Evolutionary conservation across 35 echinoderm and acorn worm species (phyloP), one percentile per base, ranked within the genome.

Genomic region (Lytechinus variegatus): DNA sequence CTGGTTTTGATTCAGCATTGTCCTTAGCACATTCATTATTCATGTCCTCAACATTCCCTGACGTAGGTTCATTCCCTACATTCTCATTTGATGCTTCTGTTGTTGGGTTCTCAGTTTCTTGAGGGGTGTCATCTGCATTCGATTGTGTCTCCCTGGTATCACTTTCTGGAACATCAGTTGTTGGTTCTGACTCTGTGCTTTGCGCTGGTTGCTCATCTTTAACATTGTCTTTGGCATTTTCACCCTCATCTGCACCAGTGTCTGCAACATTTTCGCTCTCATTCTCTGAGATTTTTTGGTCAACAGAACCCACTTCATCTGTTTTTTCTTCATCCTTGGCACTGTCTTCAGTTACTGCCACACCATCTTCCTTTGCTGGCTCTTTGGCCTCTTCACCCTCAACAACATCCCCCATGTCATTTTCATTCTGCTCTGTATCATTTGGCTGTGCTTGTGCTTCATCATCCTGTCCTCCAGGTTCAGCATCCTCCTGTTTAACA

Each of bases 71-170:
- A 72, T 95, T 87, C 16, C 72, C 88, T 8, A 55, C 87, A 55
- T 95, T 58, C 4, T 56, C 61, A 27, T 95, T 94, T 57, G 57
- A 53, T 44, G 86, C 89, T 16, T 86, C 87, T 14, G 28, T n/a
- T 28, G 28, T 89, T 4, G 57, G 61, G 8, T 52, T 58, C 54
- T 94, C 56, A 9, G 94, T 27, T 44, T 60, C 95, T 53, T 61
- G 88, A 11, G 87, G 61, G 10, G 61, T 87, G 27, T 86, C 79
- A 10, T 72, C 89, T 53, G 95, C 96, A 33, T 97, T 91, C 6
- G 53, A 12, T 52, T 58, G 6, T 1, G 27, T 89, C 24, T 61
- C 96, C 56, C 86, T 44, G 53, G 54, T 56, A 61, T 9, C 52
- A 56, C 19, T 95, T 54, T 61, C 86, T 10, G 21, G 86, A 54